Evolutionary conservation across 2,113 vertebrate genomes (phyloP).

Genomic region (Elephantulus edwardii): DNA sequence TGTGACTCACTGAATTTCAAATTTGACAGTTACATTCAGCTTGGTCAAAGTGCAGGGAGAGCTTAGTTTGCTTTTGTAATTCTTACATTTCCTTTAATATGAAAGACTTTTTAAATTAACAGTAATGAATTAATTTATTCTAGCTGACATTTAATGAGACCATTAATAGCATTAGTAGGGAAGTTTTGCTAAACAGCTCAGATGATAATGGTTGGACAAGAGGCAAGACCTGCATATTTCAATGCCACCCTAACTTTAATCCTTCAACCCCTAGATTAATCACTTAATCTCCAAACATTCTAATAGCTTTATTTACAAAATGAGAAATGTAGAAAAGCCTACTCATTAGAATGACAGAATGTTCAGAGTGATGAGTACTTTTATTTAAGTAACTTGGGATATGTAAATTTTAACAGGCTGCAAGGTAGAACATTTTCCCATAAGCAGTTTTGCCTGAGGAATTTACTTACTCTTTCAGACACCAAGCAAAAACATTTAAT

Average conservation of each 20-base stretch:
- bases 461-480: slow-evolving; percentile 29
- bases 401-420: slow-evolving; percentile 57
- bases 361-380: slow-evolving; percentile 12
- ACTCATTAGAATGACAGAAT: slow-evolving; percentile 46
- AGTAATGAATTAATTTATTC: not conserved
- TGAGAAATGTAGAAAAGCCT: slow-evolving; percentile 24
- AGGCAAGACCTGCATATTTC: not conserved
- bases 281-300: slow-evolving; percentile 26
- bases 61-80: not conserved
- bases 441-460: slow-evolving; percentile 22
- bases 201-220: not conserved
- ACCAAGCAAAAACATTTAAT: slow-evolving; percentile 48
- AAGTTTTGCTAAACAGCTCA: not conserved
- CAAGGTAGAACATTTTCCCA: slow-evolving; percentile 30
- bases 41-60: not conserved
- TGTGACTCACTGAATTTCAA: not conserved
- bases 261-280: slow-evolving; percentile 18
- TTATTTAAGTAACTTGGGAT: slow-evolving; percentile 40
- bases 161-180: not conserved
- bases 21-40: not conserved
- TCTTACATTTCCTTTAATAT: slow-evolving; percentile 1
- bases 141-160: not conserved
- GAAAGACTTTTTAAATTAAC: not conserved
- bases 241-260: slow-evolving; percentile 22
- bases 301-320: slow-evolving; percentile 50